Evolutionary conservation across 30 jellyfish, hydroid and myxozoan genomes (phyloP).

Genomic region (Morbakka virulenta): DNA sequence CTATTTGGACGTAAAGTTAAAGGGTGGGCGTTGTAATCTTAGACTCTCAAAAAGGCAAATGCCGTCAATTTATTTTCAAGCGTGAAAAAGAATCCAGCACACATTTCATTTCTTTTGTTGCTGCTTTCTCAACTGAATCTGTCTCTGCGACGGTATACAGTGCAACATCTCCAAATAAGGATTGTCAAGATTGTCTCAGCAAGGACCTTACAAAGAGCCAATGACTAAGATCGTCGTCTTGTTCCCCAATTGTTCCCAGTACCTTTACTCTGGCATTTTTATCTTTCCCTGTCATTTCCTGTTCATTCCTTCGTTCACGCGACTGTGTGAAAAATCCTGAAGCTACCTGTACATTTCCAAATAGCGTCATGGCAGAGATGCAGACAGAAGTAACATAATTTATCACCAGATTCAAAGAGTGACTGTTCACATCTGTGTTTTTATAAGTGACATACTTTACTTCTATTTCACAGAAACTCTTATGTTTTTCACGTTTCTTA

Average conservation of each 20-base stretch:
- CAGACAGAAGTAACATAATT: conserved; percentile 16
- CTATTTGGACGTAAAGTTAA: neutral
- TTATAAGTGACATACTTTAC: too few species aligned
- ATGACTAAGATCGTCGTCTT: conserved; percentile 34
- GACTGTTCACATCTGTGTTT: too few species aligned
- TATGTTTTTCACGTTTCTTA: too few species aligned
- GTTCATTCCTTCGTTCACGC: conserved; percentile 11
- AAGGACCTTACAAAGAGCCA: conserved; percentile 26
- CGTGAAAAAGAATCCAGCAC: neutral
- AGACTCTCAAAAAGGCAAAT: conserved; percentile 23
- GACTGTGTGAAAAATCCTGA: conserved; percentile 23
- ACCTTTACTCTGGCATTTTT: neutral
- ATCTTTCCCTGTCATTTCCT: conserved; percentile 12
- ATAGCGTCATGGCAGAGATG: conserved; percentile 12
- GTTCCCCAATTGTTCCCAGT: conserved; percentile 27
- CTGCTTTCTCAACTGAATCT: neutral
- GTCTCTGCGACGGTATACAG: neutral
- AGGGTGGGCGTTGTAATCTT: conserved; percentile 9
- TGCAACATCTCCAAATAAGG: conserved; percentile 11
- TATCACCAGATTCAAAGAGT: conserved; percentile 10
- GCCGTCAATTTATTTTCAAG: conserved; percentile 1
- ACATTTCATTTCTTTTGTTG: neutral
- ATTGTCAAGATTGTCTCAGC: neutral
- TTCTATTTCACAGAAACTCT: too few species aligned
- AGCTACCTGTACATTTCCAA: conserved; percentile 10